These are phyloP conservation scores for Eristalis intricaria DNA, from an alignment of 2,888 invertebrate genomes.

Conservation along the genomic window DNA sequence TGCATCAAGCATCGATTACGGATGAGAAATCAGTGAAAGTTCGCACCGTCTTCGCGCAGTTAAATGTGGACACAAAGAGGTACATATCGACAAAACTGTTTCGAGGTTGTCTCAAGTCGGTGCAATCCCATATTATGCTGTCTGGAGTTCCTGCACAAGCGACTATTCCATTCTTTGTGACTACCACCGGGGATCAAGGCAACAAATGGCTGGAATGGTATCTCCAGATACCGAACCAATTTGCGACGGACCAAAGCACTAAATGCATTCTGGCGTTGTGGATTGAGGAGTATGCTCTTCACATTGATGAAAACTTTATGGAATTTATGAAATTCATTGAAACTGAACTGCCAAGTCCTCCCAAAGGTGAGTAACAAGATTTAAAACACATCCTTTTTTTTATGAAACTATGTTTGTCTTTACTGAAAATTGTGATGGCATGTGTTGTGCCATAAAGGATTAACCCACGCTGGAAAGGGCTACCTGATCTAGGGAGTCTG, in stretches of 20 bases:
- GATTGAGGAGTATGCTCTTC: slow-evolving; percentile 76
- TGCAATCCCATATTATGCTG: slow-evolving; percentile 73
- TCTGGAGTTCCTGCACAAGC: slow-evolving; percentile 38
- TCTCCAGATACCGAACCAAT: slow-evolving; percentile 74
- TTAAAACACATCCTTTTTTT: background rate
- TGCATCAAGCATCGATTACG: background rate
- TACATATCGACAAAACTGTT: slow-evolving; percentile 26
- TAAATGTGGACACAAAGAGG: slow-evolving; percentile 29
- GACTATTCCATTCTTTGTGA: slow-evolving; percentile 2
- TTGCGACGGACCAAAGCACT: background rate
- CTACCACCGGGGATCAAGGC: slow-evolving; percentile 30
- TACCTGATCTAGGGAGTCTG: no score
- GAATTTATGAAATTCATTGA: slow-evolving; percentile 76
- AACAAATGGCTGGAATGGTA: slow-evolving; percentile 78
- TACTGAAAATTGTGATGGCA: background rate
- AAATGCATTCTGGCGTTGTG: slow-evolving; percentile 76
- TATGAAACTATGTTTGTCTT: background rate
- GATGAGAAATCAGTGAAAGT: background rate
- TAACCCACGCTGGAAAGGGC: no score
- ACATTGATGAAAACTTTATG: slow-evolving; percentile 75
- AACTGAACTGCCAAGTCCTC: background rate
- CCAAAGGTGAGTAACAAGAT: slow-evolving; percentile 36
- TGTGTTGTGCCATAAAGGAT: no score
- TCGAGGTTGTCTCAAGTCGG: slow-evolving; percentile 72
- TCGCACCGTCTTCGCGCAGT: slow-evolving; percentile 28